Evolutionary conservation across 1,140 invertebrate species (phyloP), one percentile per base, ranked within the genome.

Genomic region (Ceratosolen solmsi): DNA sequence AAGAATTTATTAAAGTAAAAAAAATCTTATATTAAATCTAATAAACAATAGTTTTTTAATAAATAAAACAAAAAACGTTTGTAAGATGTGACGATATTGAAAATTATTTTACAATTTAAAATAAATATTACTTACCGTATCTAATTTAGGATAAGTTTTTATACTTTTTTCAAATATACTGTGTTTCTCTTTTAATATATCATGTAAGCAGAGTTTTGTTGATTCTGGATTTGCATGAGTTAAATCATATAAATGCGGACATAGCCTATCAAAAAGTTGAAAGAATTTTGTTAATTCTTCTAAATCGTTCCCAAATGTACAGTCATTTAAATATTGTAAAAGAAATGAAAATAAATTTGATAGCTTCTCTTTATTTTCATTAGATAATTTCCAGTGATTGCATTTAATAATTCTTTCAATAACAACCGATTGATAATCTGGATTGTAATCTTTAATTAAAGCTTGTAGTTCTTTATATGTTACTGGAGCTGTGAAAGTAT

Each of bases 341-440:
- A 97, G 86, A 86, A 95, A 95, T 0, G 93, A 93, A 89, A 95
- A 97, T 15, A 97, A 88, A 84, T 93, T 92, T 46, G 94, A 93
- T 38, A 98, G 91, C 87, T 95, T 94, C 68, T 95, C 93, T 88
- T 96, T 96, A 86, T 98, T 97, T 20, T 93, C 94, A 83, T 94
- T 93, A 27, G 93, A 93, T 65, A 97, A 89, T 87, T 95, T 95
- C 51, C 95, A 95, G 89, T 98, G 95, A 91, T 97, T 96, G 84
- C 94, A 96, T 91, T 97, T 97, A 63, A 98, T 95, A 84, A 98
- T 94, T 86, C 96, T 93, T 84, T 97, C 94, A 72, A 98, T 85
- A 15, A 97, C 94, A 11, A 94, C 92, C 3, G 93, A 90, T 84
- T 96, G 95, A 83, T 96, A 93, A 9, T 93, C 89, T 13, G 93